These are phyloP conservation scores for Xestia ashworthii DNA, from an alignment of 2,888 invertebrate species.

Conservation along the genomic window DNA sequence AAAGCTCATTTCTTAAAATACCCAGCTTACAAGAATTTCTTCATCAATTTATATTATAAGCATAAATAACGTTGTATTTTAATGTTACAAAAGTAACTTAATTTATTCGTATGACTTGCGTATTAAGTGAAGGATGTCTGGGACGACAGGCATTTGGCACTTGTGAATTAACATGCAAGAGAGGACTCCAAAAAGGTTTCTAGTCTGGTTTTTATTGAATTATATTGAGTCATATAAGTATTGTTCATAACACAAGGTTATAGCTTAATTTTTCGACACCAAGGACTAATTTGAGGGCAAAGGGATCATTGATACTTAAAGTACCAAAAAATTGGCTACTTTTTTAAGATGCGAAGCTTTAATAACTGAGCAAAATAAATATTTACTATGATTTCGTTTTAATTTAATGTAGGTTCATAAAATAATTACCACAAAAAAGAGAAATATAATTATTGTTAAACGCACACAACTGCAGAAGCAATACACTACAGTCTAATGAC, in stretches of 20 bases:
- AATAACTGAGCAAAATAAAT: neutral
- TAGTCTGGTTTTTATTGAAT: slow-evolving; percentile 15
- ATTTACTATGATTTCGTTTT: neutral
- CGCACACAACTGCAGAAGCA: neutral
- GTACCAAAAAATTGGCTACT: neutral
- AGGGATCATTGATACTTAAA: neutral
- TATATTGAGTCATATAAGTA: neutral
- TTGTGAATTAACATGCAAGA: slow-evolving; percentile 15
- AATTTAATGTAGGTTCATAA: neutral
- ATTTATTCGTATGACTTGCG: slow-evolving; percentile 55
- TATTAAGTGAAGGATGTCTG: slow-evolving; percentile 54
- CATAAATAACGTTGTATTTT: slow-evolving; percentile 16
- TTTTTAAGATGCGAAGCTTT: neutral
- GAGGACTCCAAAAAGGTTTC: slow-evolving; percentile 14
- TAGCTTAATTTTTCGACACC: neutral
- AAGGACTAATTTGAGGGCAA: neutral
- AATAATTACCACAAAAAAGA: neutral
- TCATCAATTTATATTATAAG: slow-evolving; percentile 15
- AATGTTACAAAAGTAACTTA: slow-evolving; percentile 34
- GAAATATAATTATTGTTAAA: neutral
- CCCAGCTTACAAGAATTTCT: neutral
- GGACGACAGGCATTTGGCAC: slow-evolving; percentile 40
- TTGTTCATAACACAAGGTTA: slow-evolving; percentile 7
- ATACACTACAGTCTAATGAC: neutral
- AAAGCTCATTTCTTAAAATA: neutral